These are phyloP conservation scores for Alces alces DNA, from an alignment of 2,113 vertebrate genomes.

Conservation along the genomic window DNA sequence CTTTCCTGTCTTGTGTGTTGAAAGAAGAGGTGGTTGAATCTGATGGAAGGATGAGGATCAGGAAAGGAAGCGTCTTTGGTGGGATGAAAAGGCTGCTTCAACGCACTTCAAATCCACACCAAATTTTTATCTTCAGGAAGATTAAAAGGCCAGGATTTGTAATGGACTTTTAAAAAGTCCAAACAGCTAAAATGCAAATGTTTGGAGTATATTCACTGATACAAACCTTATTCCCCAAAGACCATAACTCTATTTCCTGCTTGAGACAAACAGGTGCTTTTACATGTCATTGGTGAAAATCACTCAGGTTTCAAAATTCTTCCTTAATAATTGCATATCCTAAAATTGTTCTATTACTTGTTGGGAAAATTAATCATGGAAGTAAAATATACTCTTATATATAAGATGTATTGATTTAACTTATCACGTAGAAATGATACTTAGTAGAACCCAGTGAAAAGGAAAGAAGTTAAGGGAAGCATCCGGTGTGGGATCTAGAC, in stretches of 20 bases:
- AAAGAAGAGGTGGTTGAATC: not conserved
- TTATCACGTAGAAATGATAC: not conserved
- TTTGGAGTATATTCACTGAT: not conserved
- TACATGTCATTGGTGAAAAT: not conserved
- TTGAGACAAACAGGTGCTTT: not conserved
- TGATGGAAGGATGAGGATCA: not conserved
- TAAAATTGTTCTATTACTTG: not conserved
- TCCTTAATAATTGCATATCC: not conserved
- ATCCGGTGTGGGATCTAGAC: not conserved
- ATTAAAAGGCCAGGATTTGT: not conserved
- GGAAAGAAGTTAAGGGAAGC: not conserved
- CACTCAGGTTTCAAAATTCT: not conserved
- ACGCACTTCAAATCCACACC: not conserved
- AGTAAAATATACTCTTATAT: not conserved
- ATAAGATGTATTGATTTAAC: not conserved
- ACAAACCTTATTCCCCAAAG: not conserved
- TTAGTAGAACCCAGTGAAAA: not conserved
- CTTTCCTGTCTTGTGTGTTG: not conserved
- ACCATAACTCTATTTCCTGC: not conserved
- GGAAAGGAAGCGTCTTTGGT: not conserved
- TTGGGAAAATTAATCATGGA: not conserved
- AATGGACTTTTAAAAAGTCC: not conserved
- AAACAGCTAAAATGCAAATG: not conserved
- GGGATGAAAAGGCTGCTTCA: not conserved
- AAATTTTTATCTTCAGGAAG: not conserved